Evolutionary conservation across 2,888 invertebrate genomes (phyloP).

Genomic region (Rotaria sp.): DNA sequence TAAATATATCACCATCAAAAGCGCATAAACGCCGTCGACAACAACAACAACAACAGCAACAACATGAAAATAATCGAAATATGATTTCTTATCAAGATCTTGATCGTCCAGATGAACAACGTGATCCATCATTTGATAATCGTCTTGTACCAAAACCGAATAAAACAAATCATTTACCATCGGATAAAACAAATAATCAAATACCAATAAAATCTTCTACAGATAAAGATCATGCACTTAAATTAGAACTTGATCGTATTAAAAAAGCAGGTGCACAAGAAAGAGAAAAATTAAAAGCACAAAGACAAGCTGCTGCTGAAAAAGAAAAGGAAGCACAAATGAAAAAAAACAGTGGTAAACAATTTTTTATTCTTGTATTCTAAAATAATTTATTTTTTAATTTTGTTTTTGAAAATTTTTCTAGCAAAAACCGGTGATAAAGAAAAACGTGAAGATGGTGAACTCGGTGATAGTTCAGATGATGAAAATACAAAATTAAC

Average conservation of each 20-base stretch:
- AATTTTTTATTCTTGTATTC: not conserved
- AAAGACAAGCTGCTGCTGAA: not conserved
- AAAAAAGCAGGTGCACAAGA: slow-evolving; percentile 10
- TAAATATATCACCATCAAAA: slow-evolving; percentile 12
- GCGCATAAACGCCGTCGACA: not conserved
- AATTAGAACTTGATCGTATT: slow-evolving; percentile 23
- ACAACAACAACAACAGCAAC: not conserved
- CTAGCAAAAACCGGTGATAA: slow-evolving; percentile 1
- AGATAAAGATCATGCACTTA: not conserved
- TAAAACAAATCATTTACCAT: slow-evolving; percentile 14
- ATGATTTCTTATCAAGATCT: slow-evolving; percentile 28
- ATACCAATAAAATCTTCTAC: not conserved
- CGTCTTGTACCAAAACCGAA: slow-evolving; percentile 10
- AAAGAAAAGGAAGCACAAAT: slow-evolving; percentile 24
- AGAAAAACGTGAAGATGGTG: slow-evolving; percentile 31
- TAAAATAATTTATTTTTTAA: too few relatives aligned
- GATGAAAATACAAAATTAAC: not conserved
- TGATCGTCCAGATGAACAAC: slow-evolving; percentile 12
- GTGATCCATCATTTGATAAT: not conserved
- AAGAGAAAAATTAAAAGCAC: not conserved
- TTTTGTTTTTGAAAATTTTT: too few relatives aligned
- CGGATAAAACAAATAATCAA: slow-evolving; percentile 17
- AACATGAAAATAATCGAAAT: slow-evolving; percentile 11
- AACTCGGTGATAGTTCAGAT: not conserved
- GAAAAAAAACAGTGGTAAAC: not conserved